A percentile compares a stretch with the other conserved stretches of the same genome.
Conservation (phyloP, 2,888 invertebrate species). For the Onchidella celtica region DNA sequence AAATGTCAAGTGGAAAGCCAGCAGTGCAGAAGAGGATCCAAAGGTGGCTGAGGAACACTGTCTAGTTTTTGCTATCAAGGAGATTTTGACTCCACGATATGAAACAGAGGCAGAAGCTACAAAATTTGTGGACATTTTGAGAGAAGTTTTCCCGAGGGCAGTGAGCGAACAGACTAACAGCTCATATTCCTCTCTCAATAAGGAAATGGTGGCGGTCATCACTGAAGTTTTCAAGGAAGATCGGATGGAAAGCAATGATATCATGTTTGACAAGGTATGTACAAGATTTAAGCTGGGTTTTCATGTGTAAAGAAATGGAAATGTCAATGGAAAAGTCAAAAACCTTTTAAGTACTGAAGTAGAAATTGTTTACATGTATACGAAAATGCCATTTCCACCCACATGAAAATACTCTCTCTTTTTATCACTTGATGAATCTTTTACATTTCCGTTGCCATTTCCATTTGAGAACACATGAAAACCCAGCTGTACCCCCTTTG, state of each 20-base stretch:
- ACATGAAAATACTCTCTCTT: too few relatives aligned
- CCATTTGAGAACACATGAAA: too few relatives aligned
- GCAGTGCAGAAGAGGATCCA: slow-evolving; percentile 50
- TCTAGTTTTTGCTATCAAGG: slow-evolving; percentile 68
- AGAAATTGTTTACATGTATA: background rate
- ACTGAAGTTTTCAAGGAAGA: slow-evolving; percentile 75
- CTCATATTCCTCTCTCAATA: slow-evolving; percentile 58
- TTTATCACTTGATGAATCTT: too few relatives aligned
- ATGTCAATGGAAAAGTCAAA: too few relatives aligned
- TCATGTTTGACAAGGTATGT: slow-evolving; percentile 71
- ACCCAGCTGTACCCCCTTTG: too few relatives aligned
- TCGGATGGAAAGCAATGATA: slow-evolving; percentile 65
- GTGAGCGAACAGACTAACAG: slow-evolving; percentile 57
- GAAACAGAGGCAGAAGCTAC: slow-evolving; percentile 66
- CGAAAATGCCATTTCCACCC: too few relatives aligned
- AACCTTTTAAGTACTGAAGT: background rate
- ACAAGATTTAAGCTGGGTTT: too few relatives aligned
- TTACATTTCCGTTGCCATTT: too few relatives aligned
- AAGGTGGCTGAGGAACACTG: slow-evolving; percentile 69
- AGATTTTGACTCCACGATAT: slow-evolving; percentile 62
- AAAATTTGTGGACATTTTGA: slow-evolving; percentile 63
- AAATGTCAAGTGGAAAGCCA: slow-evolving; percentile 35
- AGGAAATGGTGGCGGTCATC: slow-evolving; percentile 68
- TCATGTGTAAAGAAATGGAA: too few relatives aligned
- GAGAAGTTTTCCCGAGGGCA: slow-evolving; percentile 74